Conservation (phyloP, 2,797 vertebrate species). For the Smutsia temminckii region DNA sequence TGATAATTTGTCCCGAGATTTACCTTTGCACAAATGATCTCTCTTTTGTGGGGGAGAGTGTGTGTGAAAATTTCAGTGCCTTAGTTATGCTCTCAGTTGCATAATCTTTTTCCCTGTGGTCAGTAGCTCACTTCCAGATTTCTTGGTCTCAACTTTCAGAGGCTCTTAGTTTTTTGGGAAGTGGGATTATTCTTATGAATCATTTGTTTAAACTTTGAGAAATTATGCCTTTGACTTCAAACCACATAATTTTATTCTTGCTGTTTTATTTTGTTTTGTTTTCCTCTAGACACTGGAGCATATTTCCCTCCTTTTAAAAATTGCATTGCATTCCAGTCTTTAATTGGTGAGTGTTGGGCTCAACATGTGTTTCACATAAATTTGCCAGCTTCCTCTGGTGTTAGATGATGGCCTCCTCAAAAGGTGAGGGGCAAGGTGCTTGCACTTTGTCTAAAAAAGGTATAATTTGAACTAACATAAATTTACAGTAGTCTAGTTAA, state of each 20-base stretch:
- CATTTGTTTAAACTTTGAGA: background rate
- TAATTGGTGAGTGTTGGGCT: constrained; percentile 51
- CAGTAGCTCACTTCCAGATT: background rate
- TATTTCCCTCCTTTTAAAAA: constrained; percentile 31
- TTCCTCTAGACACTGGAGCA: background rate
- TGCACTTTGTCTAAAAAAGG: constrained; percentile 50
- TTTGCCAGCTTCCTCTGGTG: constrained; percentile 73
- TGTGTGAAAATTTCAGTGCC: background rate
- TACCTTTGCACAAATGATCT: background rate
- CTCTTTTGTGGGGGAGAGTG: background rate
- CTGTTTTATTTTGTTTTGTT: constrained; percentile 43
- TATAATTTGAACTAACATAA: constrained; percentile 63
- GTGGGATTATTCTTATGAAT: background rate
- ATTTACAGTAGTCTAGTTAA: constrained; percentile 75
- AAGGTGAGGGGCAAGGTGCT: constrained; percentile 76
- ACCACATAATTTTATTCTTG: background rate
- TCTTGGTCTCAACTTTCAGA: background rate
- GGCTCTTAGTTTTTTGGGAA: background rate
- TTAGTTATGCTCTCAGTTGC: background rate
- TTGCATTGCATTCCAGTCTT: constrained; percentile 61
- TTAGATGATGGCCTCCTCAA: constrained; percentile 76
- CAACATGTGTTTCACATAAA: constrained; percentile 84
- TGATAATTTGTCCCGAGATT: background rate
- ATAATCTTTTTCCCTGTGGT: background rate
- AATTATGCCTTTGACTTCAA: background rate